Evolutionary conservation across 1,140 invertebrate species (phyloP), one percentile per base, ranked within the genome.

Genomic region (Diachasmimorpha longicaudata): DNA sequence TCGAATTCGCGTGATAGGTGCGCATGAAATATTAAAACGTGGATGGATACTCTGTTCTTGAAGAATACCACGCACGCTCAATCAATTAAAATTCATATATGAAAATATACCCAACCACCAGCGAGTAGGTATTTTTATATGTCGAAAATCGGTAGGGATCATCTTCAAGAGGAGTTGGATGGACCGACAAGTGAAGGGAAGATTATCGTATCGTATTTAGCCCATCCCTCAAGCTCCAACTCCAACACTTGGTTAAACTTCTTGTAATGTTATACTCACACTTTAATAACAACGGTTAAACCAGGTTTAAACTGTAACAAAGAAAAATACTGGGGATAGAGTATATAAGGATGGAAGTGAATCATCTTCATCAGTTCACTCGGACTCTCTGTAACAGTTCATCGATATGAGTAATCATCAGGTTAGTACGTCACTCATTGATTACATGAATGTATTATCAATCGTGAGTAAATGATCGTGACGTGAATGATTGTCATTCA

Each of bases 271-370:
- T 69, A 14, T 55, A 68, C 37, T 78, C 79, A 81, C 79, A 79
- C 82, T 77, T 71, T 79, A 79, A 77, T 76, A 77, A 76, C 74
- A 78, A 69, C 71, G 39, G 39, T 13, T 13, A 42, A 42, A 42
- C 73, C 79, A 78, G 82, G 79, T 81, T 84, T 86, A 85, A 88
- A 85, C 76, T 86, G 84, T 87, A 87, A 87, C 87, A 86, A 88
- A 85, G 86, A 63, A 63, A 55, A 86, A 84, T 82, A 80, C 37
- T 42, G 37, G 39, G 21, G 44, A 72, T 16, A 71, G 67, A 66
- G 73, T 88, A 88, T 87, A 87, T 87, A 87, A 87, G 84, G 82
- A 78, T 79, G 67, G 71, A 80, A 68, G 71, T 76, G 78, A 74
- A 82, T 85, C 81, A 81, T 83, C 80, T 80, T 85, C 80, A 63